A percentile compares a stretch with the other conserved stretches of the same genome.
These are phyloP conservation scores for Clupea harengus DNA, from an alignment of 2,113 vertebrate genomes.

Conservation along the genomic window DNA sequence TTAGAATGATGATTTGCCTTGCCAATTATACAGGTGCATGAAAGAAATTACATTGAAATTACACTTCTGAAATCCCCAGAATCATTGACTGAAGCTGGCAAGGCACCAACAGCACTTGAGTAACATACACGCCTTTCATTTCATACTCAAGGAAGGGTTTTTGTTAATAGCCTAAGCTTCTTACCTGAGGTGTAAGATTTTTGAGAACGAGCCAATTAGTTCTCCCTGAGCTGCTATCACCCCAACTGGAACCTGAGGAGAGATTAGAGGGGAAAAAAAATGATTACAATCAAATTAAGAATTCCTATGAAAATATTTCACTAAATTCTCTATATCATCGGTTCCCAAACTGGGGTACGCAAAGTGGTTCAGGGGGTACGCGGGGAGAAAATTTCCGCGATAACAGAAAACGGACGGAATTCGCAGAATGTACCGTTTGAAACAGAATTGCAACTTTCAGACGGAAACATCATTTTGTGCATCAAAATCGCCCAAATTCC, in stretches of 20 bases:
- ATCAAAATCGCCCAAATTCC: too few species aligned
- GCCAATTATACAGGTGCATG: not conserved
- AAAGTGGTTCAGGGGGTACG: too few species aligned
- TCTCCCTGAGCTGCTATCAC: slow-evolving; percentile 98
- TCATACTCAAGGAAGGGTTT: too few species aligned
- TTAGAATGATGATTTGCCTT: not conserved
- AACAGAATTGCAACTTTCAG: too few species aligned
- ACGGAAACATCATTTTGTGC: too few species aligned
- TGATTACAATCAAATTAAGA: not conserved
- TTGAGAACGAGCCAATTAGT: slow-evolving; percentile 98
- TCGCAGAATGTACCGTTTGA: too few species aligned
- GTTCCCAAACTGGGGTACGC: too few species aligned
- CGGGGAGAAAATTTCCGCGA: too few species aligned
- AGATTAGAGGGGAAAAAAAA: not conserved
- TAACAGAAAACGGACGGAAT: too few species aligned
- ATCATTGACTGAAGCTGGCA: not conserved
- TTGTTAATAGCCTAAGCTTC: not conserved
- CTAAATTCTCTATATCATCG: not conserved
- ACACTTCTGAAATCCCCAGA: not conserved
- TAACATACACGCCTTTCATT: not conserved
- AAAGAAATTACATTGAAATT: too few species aligned
- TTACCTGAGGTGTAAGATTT: slow-evolving; percentile 99
- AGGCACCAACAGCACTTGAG: not conserved
- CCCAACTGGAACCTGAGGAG: slow-evolving; percentile 88
- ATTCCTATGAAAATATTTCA: too few species aligned